Evolutionary conservation across 30 jellyfish, hydroid and myxozoan species (phyloP), one percentile per base, ranked within the genome.

Genomic region (Turritopsis rubra): DNA sequence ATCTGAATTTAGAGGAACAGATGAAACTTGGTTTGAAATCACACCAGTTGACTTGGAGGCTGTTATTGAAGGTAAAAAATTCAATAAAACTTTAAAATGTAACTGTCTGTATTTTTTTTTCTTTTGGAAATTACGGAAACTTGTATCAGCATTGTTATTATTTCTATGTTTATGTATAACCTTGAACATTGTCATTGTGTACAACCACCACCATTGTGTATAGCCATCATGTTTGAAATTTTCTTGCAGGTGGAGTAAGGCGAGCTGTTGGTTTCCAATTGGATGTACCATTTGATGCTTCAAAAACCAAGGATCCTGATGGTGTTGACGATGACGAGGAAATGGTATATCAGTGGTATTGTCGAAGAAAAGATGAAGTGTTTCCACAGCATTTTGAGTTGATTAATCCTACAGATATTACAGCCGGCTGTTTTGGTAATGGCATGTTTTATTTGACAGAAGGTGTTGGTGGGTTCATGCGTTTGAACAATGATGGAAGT

Each of bases 221-320:
- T 41, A n/a, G n/a, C n/a, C n/a, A n/a, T n/a, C n/a, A n/a, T n/a
- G n/a, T n/a, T n/a, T 41, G 13, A 3, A 41, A 41, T 41, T 3
- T 53, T 0, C 1, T 65, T 86, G 19, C 29, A 93, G 99, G 99
- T 66, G 99, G 99, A 0, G 25, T 85, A 0, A 84, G 97, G 27
- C 81, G 97, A 86, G 94, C 99, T 27, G 91, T 89, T 73, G 97
- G 97, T 23, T 85, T 81, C 53, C 93, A 83, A 52, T 31, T 87
- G 79, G 80, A 77, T 41, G 83, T 82, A 76, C 27, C 52, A 28
- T 81, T 94, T 23, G 99, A 94, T 86, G 97, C 96, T 16, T 71
- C 95, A 3, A 76, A 52, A 30, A 75, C 97, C 1, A 27, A 27
- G 81, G 99, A 94, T 70, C 99, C 99, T 18, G 99, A 94, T 74